Conservation (phyloP, 1,140 invertebrate genomes). For the Diorhabda sublineata region DNA sequence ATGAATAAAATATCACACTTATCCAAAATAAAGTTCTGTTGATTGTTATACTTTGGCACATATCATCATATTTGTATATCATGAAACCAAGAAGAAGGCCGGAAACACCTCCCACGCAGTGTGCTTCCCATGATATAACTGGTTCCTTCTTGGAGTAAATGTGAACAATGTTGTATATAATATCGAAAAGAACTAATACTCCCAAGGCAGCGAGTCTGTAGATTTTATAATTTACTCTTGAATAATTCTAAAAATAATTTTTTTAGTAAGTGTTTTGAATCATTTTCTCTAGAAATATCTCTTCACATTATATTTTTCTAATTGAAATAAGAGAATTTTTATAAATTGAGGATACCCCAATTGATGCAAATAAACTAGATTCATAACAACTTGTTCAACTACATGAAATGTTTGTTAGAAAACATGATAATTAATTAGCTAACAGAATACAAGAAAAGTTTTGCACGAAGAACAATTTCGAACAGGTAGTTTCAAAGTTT, state of each 20-base stretch:
- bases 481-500: no score
- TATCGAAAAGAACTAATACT: conserved; percentile 58
- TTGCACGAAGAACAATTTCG: no score
- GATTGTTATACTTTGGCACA: neutral
- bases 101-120: conserved; percentile 68
- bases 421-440: no score
- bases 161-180: conserved; percentile 50
- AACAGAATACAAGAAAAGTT: no score
- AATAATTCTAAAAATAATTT: conserved; percentile 54
- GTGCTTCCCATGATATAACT: conserved; percentile 70
- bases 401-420: no score
- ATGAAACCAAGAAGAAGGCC: conserved; percentile 78
- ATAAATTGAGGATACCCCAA: no score
- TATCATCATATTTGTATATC: conserved; percentile 47
- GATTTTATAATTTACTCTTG: conserved; percentile 55
- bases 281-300: no score
- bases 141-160: conserved; percentile 49
- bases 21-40: conserved; percentile 29
- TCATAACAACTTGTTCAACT: no score
- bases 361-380: no score
- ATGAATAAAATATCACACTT: conserved; percentile 26
- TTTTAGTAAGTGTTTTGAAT: no score
- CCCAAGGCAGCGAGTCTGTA: conserved; percentile 56
- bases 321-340: no score
- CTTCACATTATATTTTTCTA: no score